Evolutionary conservation across 2,113 vertebrate species (phyloP).

Genomic region (Cryptotis parvus): DNA sequence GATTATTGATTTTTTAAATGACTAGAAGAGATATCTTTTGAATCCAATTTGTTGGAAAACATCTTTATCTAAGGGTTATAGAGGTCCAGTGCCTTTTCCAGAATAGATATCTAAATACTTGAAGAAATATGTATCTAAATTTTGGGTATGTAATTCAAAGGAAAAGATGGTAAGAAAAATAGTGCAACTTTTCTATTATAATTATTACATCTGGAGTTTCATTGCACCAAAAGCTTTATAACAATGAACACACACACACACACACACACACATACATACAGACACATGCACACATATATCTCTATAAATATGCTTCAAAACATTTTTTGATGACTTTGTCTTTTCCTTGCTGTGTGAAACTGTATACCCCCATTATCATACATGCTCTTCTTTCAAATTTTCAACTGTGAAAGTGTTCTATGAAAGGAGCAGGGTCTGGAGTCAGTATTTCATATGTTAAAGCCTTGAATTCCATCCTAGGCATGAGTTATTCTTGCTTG

Average conservation of each 20-base stretch:
- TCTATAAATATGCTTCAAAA: too few relatives aligned
- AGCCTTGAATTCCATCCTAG: too few relatives aligned
- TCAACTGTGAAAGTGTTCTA: too few relatives aligned
- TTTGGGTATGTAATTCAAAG: slow-evolving; percentile 34
- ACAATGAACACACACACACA: too few relatives aligned
- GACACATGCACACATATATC: neutral
- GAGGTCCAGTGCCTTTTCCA: neutral
- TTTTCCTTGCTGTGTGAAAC: neutral
- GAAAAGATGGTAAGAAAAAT: neutral
- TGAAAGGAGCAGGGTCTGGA: too few relatives aligned
- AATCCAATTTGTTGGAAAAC: neutral
- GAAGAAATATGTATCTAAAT: neutral
- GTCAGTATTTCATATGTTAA: too few relatives aligned
- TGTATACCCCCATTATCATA: neutral
- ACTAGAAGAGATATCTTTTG: neutral
- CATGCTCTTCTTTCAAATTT: slow-evolving; percentile 65
- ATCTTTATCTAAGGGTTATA: neutral
- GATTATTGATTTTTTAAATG: neutral
- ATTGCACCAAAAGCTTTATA: neutral
- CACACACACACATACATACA: neutral
- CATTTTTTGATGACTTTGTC: neutral
- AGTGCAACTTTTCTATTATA: neutral
- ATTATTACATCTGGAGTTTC: neutral
- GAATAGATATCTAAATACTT: neutral
- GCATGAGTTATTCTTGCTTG: too few relatives aligned